Base-by-base conservation (phyloP, 2,888 invertebrate species). In the Clivina fossor region DNA sequence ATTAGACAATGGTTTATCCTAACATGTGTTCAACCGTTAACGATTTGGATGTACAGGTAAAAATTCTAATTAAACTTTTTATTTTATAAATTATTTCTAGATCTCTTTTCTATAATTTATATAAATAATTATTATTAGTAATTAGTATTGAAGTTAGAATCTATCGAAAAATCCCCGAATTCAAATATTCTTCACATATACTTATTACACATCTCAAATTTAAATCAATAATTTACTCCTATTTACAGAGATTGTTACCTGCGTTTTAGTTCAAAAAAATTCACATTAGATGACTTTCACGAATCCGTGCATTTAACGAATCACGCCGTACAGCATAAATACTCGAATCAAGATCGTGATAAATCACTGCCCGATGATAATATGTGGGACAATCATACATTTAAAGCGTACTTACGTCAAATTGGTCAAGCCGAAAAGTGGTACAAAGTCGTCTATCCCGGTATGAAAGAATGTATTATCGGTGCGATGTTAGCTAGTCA, bases 1-100 rank as follows among this genome's bases (percentile, higher is more conserved):
- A 94, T 95, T 63, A 81, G 95, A 3, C 95, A 95, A 74, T 95
- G 95, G 95, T 95, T 95, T 74, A 76, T 95, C 60, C 86, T 95
- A 19, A 93, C 94, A 0, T 90, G 87, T 70, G 89, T 91, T 67
- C 90, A 93, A 68, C 95, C 95, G 0, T 75, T 95, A 26, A 89
- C 90, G 0, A 84, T 95, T 58, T 95, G 93, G 93, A 86, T 95
- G 78, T 95, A 94, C 77, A 88, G 88, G 88, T 88, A 78, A 72
- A 73, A 44, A 50, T 20, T 2, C 19, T 24, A 4, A 24, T 24
- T n/a, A n/a, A n/a, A n/a, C n/a, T n/a, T n/a, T n/a, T n/a, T n/a
- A n/a, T n/a, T n/a, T n/a, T n/a, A n/a, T n/a, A n/a, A n/a, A n/a
- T n/a, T n/a, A n/a, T n/a, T n/a, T n/a, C n/a, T n/a, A n/a, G n/a